Evolutionary conservation across 2,888 invertebrate genomes (phyloP), one percentile per base, ranked within the genome.

Genomic region (Boloria euphrosyne): DNA sequence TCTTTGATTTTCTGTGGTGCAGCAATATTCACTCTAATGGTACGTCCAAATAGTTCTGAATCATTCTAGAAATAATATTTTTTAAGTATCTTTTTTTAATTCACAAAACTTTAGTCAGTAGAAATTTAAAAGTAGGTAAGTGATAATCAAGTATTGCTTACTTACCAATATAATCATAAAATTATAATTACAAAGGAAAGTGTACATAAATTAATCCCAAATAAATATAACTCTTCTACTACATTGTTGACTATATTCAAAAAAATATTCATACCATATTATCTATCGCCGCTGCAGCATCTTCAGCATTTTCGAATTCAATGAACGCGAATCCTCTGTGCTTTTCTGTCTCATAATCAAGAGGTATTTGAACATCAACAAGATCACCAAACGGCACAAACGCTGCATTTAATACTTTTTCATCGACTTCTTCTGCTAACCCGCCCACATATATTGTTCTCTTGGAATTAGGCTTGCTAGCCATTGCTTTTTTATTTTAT

Each of bases 331-430:
- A 99, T n/a, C 99, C 99, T 80, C 99, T 93, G 81, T 99, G 99
- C 81, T 98, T 98, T 81, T 99, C 98, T 63, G 96, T 95, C 88
- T 99, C 98, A 93, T 99, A 99, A 92, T 99, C 99, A 59, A 99
- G 93, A 13, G 99, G 99, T 84, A 98, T 98, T 90, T 99, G 98
- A 53, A 99, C 97, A 84, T 99, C 99, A n/a, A 98, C 95, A 68
- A 99, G 95, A 84, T 99, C 99, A 10, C 99, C 99, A 85, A 99
- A 99, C 1, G 99, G 99, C 75, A 99, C 97, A 81, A 99, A 99
- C 0, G 99, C 99, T 62, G 98, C 98, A 84, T 98, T 97, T 46
- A 99, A 90, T 27, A 98, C 95, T 91, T 99, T 98, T 79, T 99
- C 98, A 76, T 98, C 98, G 0, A 99, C 99, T 92, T 99, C 99